These are phyloP conservation scores for Erebia aethiops DNA, from an alignment of 2,888 invertebrate species.

Conservation along the genomic window DNA sequence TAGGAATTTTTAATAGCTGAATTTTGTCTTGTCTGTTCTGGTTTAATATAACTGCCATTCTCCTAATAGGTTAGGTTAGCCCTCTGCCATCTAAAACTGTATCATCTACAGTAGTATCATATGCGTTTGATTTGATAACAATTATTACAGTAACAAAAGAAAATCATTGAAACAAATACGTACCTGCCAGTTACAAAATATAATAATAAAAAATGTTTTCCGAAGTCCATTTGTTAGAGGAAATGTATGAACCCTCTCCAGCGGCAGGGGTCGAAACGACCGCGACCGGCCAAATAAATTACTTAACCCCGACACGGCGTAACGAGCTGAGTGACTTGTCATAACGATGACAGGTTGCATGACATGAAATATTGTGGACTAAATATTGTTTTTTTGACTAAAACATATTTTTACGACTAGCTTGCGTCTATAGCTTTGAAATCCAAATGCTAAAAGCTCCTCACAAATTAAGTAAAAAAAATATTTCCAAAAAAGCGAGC, in stretches of 20 bases:
- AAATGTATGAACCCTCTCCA: slow-evolving; percentile 38
- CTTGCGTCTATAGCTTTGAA: too few species aligned
- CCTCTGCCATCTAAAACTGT: too few species aligned
- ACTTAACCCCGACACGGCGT: slow-evolving; percentile 52
- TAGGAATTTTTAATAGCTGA: too few species aligned
- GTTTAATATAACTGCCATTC: too few species aligned
- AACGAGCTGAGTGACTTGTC: slow-evolving; percentile 51
- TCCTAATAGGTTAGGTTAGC: too few species aligned
- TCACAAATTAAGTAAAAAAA: too few species aligned
- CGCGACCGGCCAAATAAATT: slow-evolving; percentile 51
- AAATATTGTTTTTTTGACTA: not conserved
- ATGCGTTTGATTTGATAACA: not conserved
- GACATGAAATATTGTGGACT: slow-evolving; percentile 28
- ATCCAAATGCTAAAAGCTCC: too few species aligned
- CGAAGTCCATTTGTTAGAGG: slow-evolving; percentile 45
- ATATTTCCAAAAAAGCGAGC: too few species aligned
- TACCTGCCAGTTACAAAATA: slow-evolving; percentile 21
- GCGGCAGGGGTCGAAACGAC: slow-evolving; percentile 39
- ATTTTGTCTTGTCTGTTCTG: too few species aligned
- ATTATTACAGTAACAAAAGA: not conserved
- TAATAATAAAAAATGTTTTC: slow-evolving; percentile 45
- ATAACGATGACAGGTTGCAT: slow-evolving; percentile 33
- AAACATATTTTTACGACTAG: not conserved
- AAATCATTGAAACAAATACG: not conserved
- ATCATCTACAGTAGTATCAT: too few species aligned